Conservation (phyloP, 1,140 invertebrate species). For the Microplitis demolitor region DNA sequence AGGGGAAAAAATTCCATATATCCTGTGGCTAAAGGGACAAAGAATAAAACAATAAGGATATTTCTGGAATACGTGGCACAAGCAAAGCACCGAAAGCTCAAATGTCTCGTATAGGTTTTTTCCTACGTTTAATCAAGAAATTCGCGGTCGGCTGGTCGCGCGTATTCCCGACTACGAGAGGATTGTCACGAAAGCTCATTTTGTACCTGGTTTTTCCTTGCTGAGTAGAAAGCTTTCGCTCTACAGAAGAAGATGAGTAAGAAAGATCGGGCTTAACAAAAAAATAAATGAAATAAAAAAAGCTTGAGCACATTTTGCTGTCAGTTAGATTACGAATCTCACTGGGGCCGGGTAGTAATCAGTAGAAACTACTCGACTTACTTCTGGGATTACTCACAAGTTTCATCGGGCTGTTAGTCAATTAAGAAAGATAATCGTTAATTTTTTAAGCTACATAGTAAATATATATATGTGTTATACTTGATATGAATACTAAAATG, state of each 20-base stretch:
- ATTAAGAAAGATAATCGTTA: conserved; percentile 11
- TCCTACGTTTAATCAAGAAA: conserved; percentile 57
- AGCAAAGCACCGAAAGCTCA: conserved; percentile 9
- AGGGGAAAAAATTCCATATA: not conserved
- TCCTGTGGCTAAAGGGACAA: no score
- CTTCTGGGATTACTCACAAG: not conserved
- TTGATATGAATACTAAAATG: no score
- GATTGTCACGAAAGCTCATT: conserved; percentile 20
- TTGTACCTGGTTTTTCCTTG: conserved; percentile 15
- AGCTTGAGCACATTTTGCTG: no score
- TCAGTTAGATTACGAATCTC: conserved; percentile 22
- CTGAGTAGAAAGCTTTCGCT: not conserved
- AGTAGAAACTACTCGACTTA: conserved; percentile 2
- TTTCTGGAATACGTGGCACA: not conserved
- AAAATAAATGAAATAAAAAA: not conserved
- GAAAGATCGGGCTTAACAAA: no score
- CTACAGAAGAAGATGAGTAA: not conserved
- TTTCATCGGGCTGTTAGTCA: not conserved
- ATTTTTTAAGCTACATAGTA: not conserved
- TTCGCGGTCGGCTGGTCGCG: conserved; percentile 49
- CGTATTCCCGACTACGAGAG: conserved; percentile 41
- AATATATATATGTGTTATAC: no score
- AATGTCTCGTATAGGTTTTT: conserved; percentile 28
- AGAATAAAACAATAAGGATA: no score
- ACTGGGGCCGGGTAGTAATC: not conserved